Percentiles rank a stretch among this genome's conserved stretches.
Evolutionary conservation across 1,140 invertebrate species (phyloP).

Genomic region (Drosophila kurseongensis): DNA sequence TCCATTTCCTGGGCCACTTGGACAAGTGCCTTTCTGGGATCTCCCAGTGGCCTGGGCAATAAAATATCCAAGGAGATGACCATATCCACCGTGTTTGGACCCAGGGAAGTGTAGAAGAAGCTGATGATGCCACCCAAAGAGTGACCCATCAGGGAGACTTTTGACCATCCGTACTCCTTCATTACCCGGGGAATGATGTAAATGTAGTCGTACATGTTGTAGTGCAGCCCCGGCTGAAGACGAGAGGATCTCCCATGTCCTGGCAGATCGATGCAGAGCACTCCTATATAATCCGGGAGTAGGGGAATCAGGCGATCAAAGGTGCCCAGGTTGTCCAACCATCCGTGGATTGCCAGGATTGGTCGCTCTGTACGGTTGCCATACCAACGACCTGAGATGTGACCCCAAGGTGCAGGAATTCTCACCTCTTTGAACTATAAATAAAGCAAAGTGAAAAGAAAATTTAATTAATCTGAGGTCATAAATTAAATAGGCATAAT

Average conservation of each 20-base stretch:
- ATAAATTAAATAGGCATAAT: too few species aligned
- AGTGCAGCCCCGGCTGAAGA: constrained; percentile 86
- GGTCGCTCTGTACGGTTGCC: constrained; percentile 87
- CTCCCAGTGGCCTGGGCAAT: constrained; percentile 63
- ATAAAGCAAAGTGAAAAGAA: neutral
- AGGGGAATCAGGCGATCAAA: constrained; percentile 89
- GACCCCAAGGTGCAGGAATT: constrained; percentile 88
- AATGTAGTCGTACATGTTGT: constrained; percentile 86
- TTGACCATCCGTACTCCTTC: constrained; percentile 88
- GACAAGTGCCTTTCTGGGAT: neutral
- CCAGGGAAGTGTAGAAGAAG: constrained; percentile 86
- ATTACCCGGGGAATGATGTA: constrained; percentile 86
- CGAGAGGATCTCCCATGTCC: constrained; percentile 90
- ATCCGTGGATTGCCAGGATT: constrained; percentile 90
- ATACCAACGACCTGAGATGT: constrained; percentile 89
- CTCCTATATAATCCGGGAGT: constrained; percentile 86
- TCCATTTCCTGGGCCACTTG: constrained; percentile 9
- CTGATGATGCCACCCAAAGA: constrained; percentile 87
- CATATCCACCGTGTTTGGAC: constrained; percentile 87
- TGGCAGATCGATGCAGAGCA: constrained; percentile 89
- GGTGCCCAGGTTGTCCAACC: constrained; percentile 90
- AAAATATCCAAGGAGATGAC: constrained; percentile 87
- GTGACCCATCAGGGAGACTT: constrained; percentile 88
- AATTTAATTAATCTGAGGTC: neutral
- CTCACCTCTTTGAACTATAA: constrained; percentile 86